phyloP scores from a whole-genome alignment of 1,140 invertebrate genomes.

The Philotrypesis tridentata region DNA sequence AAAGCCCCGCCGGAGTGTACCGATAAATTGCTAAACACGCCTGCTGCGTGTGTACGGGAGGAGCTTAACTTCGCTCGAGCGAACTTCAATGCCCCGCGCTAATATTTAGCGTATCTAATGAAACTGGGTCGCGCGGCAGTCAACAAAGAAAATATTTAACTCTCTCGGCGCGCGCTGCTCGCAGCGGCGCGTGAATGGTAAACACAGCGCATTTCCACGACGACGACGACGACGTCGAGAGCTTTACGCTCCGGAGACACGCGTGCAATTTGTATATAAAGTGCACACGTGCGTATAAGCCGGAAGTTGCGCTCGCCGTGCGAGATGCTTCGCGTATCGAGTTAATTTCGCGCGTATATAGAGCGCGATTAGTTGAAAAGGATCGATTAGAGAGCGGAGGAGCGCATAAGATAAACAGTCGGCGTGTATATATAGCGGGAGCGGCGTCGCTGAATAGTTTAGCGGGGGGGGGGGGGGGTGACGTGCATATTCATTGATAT shows the following conservation, averaged over 20 bases:
- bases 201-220: background rate
- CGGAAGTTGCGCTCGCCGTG: too few relatives aligned
- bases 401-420: background rate
- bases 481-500: too few relatives aligned
- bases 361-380: background rate
- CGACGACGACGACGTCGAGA: too few relatives aligned
- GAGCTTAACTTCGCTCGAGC: background rate
- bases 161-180: too few relatives aligned
- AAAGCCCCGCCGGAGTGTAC: slow-evolving; percentile 2
- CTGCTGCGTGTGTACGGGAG: background rate
- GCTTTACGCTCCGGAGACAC: too few relatives aligned
- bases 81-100: background rate
- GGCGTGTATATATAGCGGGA: too few relatives aligned
- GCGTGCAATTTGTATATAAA: too few relatives aligned
- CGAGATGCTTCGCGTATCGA: too few relatives aligned
- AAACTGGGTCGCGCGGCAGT: slow-evolving; percentile 10
- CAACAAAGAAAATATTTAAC: background rate
- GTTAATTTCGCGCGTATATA: too few relatives aligned
- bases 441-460: background rate
- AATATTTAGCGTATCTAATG: slow-evolving; percentile 7
- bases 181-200: background rate
- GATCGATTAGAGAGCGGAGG: background rate
- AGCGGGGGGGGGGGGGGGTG: background rate
- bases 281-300: too few relatives aligned
- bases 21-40: slow-evolving; percentile 30